phyloP scores from a whole-genome alignment of 2,888 invertebrate genomes.

The Mamestra brassicae region DNA sequence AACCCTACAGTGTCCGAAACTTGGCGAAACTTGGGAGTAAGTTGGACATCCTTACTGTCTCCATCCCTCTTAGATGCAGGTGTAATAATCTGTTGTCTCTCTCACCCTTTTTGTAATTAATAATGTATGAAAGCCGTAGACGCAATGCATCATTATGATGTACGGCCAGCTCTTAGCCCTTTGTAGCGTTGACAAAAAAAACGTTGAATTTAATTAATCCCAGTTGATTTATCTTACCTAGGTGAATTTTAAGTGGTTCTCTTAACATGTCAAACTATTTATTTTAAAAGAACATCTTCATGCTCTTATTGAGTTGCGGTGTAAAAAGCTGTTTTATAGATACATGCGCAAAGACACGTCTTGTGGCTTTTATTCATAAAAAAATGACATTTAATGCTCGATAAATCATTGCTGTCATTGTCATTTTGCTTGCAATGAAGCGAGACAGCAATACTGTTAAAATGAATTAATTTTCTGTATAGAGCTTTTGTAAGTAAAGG shows the following conservation, averaged over 20 bases:
- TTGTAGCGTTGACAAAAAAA: slow-evolving; percentile 80
- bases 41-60: slow-evolving; percentile 71
- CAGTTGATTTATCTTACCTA: slow-evolving; percentile 54
- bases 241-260: slow-evolving; percentile 42
- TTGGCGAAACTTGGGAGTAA: slow-evolving; percentile 68
- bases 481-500: neutral
- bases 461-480: slow-evolving; percentile 3
- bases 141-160: slow-evolving; percentile 84
- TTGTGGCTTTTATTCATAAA: slow-evolving; percentile 20
- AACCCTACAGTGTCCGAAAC: slow-evolving; percentile 70
- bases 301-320: slow-evolving; percentile 26
- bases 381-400: slow-evolving; percentile 31
- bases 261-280: slow-evolving; percentile 44
- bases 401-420: slow-evolving; percentile 54
- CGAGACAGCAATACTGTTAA: slow-evolving; percentile 13
- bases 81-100: slow-evolving; percentile 65
- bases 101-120: slow-evolving; percentile 82
- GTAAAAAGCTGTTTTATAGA: slow-evolving; percentile 45
- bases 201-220: slow-evolving; percentile 70
- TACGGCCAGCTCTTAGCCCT: slow-evolving; percentile 72
- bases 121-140: slow-evolving; percentile 86
- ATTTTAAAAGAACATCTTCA: slow-evolving; percentile 38
- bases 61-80: slow-evolving; percentile 61
- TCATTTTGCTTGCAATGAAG: slow-evolving; percentile 36
- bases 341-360: slow-evolving; percentile 34